These are phyloP conservation scores for Lithophane ornitopus DNA, from an alignment of 2,888 invertebrate species.

Conservation along the genomic window DNA sequence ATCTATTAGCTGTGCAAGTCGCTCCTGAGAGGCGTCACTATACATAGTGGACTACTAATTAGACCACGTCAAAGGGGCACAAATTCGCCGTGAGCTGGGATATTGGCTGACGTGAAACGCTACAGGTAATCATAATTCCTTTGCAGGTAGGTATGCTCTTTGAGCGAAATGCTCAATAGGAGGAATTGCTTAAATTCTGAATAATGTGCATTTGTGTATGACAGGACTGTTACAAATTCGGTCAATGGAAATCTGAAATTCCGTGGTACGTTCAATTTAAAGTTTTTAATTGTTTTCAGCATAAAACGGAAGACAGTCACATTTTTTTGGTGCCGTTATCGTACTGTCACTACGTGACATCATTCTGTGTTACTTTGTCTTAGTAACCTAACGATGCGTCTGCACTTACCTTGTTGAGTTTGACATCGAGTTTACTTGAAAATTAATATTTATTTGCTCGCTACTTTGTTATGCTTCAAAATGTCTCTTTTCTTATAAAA, in stretches of 20 bases:
- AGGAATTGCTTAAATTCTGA: neutral
- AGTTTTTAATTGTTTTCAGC: no score
- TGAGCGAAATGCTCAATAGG: neutral
- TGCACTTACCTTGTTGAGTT: neutral
- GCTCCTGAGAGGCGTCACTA: conserved; percentile 9
- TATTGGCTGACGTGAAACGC: conserved; percentile 30
- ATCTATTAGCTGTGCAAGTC: conserved; percentile 1
- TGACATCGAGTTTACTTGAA: neutral
- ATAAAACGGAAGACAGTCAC: no score
- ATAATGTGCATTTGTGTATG: neutral
- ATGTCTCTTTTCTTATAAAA: neutral
- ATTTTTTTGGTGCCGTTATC: no score
- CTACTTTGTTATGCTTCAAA: neutral
- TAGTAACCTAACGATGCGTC: neutral
- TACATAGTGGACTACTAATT: conserved; percentile 40
- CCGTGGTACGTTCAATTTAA: no score
- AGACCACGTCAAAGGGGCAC: conserved; percentile 47
- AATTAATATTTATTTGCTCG: neutral
- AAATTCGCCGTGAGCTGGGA: conserved; percentile 17
- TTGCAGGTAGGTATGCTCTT: neutral
- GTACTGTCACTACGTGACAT: conserved; percentile 15
- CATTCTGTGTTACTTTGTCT: conserved; percentile 11
- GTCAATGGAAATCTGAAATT: neutral
- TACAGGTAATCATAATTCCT: conserved; percentile 21
- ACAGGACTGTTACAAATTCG: neutral